phyloP scores from a whole-genome alignment of 2,113 vertebrate species.

The Spermophilus dauricus region DNA sequence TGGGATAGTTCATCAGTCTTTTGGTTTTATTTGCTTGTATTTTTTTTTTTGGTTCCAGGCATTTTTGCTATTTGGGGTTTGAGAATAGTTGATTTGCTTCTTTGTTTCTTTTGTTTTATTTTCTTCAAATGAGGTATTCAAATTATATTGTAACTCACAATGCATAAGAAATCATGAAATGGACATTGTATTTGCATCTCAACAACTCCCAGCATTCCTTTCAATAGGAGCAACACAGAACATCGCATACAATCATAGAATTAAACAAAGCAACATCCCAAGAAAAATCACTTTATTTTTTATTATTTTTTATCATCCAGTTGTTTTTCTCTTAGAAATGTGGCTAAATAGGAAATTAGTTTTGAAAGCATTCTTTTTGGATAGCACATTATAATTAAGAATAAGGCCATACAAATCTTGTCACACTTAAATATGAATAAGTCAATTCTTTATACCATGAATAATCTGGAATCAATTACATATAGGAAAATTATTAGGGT shows the following conservation, averaged over 20 bases:
- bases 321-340: neutral
- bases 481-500: neutral
- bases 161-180: neutral
- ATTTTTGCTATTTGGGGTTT: no score
- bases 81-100: neutral
- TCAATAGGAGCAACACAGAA: neutral
- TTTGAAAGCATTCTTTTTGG: neutral
- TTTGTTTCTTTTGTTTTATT: neutral
- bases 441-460: neutral
- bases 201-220: neutral
- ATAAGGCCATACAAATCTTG: neutral
- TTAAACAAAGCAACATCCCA: neutral
- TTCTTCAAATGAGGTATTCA: neutral
- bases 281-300: neutral
- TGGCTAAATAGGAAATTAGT: neutral
- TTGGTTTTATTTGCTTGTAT: no score
- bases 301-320: neutral
- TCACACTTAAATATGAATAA: neutral
- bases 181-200: neutral
- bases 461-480: neutral
- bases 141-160: neutral
- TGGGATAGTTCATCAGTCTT: neutral
- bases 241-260: neutral
- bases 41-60: neutral
- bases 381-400: neutral